These are phyloP conservation scores for Mus musculus DNA, from an alignment of 2,113 vertebrate genomes.

Conservation along the genomic window GRCm39 chr5:66161001-66161500, in stretches of 20 bases:
- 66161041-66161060: too few species aligned
- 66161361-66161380: neutral
- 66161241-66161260: neutral
- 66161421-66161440: neutral
- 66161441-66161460: neutral
- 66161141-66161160: neutral
- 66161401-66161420: neutral
- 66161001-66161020: too few species aligned
- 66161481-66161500: neutral
- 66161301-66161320: neutral
- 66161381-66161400: neutral
- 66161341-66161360: neutral
- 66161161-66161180: neutral
- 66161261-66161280: neutral
- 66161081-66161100: neutral
- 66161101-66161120: neutral
- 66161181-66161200: neutral
- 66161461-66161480: neutral
- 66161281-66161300: neutral
- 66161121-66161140: neutral
- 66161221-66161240: neutral
- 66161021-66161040: too few species aligned
- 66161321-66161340: neutral
- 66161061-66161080: neutral
- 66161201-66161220: neutral